Conservation (phyloP, 1,140 invertebrate genomes). For the Bicyclus anynana region DNA sequence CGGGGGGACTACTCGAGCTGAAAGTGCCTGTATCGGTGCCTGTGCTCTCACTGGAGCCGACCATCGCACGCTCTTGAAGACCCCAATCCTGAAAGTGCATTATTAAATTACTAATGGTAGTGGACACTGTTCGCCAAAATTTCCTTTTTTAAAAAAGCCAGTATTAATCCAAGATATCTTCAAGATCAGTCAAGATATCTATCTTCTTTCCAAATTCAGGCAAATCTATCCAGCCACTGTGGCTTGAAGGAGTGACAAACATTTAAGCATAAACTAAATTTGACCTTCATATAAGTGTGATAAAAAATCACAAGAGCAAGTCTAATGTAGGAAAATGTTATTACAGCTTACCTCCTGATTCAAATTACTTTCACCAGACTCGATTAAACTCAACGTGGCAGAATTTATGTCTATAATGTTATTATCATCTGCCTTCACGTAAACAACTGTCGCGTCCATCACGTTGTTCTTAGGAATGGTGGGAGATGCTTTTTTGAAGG, state of each 20-base stretch:
- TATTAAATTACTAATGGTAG: no score
- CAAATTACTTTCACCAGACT: slow-evolving; percentile 45
- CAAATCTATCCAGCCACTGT: no score
- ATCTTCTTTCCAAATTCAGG: no score
- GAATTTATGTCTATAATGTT: slow-evolving; percentile 69
- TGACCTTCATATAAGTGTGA: no score
- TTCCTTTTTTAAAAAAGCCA: no score
- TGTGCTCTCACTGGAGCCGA: slow-evolving; percentile 61
- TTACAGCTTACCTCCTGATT: slow-evolving; percentile 43
- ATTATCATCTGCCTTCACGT: slow-evolving; percentile 53
- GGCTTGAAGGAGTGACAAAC: no score
- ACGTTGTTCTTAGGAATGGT: slow-evolving; percentile 47
- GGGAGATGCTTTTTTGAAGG: slow-evolving; percentile 66
- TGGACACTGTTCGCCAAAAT: no score
- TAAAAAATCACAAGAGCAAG: no score
- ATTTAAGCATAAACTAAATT: no score
- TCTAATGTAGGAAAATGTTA: neutral
- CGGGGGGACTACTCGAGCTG: slow-evolving; percentile 64
- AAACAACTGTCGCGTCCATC: slow-evolving; percentile 61
- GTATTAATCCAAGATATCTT: no score
- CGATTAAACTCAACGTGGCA: slow-evolving; percentile 60
- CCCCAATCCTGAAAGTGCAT: slow-evolving; percentile 48
- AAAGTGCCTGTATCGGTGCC: slow-evolving; percentile 66
- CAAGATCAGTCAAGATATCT: no score
- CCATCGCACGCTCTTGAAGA: slow-evolving; percentile 62